Evolutionary conservation across 2,113 vertebrate genomes (phyloP).

Genomic region (Poecilia latipinna): DNA sequence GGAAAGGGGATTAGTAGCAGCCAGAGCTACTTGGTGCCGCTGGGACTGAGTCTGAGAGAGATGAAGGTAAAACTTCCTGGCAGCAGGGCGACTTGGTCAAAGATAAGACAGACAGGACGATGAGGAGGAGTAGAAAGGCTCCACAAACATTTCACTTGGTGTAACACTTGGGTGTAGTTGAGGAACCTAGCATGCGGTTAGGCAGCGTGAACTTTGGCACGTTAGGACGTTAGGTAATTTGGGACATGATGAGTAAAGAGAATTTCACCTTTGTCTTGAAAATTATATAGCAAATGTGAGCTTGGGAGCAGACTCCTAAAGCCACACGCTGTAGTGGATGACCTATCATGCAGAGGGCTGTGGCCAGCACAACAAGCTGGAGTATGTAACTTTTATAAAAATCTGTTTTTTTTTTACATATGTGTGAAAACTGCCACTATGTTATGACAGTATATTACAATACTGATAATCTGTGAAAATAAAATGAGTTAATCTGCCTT

Average conservation of each 20-base stretch:
- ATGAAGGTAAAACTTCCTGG: constrained; percentile 53
- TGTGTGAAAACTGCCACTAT: no score
- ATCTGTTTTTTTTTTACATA: no score
- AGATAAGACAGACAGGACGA: constrained; percentile 31
- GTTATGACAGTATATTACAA: no score
- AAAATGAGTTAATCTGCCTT: no score
- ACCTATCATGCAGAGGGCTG: neutral
- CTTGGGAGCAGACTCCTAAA: neutral
- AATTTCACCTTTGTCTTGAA: neutral
- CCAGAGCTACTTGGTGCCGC: constrained; percentile 72
- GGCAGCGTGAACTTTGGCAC: neutral
- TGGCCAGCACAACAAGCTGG: neutral
- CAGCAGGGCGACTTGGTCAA: constrained; percentile 38
- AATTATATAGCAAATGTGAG: neutral
- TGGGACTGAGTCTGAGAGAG: constrained; percentile 60
- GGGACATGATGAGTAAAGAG: neutral
- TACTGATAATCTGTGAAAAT: no score
- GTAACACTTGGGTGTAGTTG: neutral
- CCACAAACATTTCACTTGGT: neutral
- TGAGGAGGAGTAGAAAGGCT: neutral
- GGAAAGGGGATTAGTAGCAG: constrained; percentile 62
- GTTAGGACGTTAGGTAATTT: neutral
- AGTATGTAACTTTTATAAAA: no score
- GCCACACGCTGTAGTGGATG: neutral
- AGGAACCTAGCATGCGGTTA: neutral